Percentiles rank a stretch among this genome's conserved stretches.
Conservation (phyloP, 1,140 invertebrate species). For the Zaprionus tsacasi region DNA sequence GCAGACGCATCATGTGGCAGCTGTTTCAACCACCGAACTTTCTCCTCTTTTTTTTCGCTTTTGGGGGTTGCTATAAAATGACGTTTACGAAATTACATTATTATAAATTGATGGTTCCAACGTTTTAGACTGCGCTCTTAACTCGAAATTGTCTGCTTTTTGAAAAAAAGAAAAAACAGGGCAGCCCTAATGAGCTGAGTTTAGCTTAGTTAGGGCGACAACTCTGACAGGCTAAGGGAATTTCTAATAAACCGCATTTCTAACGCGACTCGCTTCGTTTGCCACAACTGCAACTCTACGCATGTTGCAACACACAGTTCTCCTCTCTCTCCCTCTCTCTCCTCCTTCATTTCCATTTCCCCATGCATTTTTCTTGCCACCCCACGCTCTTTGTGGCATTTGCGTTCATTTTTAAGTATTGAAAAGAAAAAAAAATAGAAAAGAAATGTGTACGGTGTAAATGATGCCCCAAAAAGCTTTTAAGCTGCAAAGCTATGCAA, state of each 20-base stretch:
- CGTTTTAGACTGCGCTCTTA: slow-evolving; percentile 37
- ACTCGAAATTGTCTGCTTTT: slow-evolving; percentile 30
- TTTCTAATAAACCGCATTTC: slow-evolving; percentile 43
- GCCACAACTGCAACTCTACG: slow-evolving; percentile 39
- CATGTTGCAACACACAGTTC: slow-evolving; percentile 23
- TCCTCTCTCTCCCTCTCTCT: not conserved
- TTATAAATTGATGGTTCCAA: slow-evolving; percentile 79
- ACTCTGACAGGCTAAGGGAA: slow-evolving; percentile 5
- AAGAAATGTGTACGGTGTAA: slow-evolving; percentile 53
- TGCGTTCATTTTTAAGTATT: slow-evolving; percentile 57
- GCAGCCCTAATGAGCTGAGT: slow-evolving; percentile 30
- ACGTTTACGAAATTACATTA: slow-evolving; percentile 81
- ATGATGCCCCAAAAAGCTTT: slow-evolving; percentile 63
- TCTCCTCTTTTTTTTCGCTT: not conserved
- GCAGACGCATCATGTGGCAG: slow-evolving; percentile 9
- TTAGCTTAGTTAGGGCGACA: not conserved
- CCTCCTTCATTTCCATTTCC: slow-evolving; percentile 2
- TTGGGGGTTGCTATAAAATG: slow-evolving; percentile 56
- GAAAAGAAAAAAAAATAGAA: slow-evolving; percentile 41
- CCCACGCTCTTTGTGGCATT: slow-evolving; percentile 44
- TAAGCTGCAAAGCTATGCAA: slow-evolving; percentile 44
- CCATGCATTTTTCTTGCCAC: slow-evolving; percentile 37
- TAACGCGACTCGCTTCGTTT: slow-evolving; percentile 27
- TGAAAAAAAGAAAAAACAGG: slow-evolving; percentile 17
- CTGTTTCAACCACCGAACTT: slow-evolving; percentile 35